Evolutionary conservation across 2,113 vertebrate species (phyloP).

Genomic region (Ceyx melanurus): DNA sequence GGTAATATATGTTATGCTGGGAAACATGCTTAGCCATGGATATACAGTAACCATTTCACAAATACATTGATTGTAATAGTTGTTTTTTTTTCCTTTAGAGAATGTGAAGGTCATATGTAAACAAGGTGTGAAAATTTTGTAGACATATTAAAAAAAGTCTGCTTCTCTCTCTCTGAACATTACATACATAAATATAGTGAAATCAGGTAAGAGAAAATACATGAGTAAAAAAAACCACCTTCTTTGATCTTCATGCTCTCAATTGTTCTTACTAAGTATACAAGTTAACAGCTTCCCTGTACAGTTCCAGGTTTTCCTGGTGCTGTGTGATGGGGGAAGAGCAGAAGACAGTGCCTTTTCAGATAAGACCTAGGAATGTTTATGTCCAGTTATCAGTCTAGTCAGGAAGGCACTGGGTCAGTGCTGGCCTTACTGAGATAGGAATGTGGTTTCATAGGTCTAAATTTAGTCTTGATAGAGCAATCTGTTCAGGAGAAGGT

Average conservation of each 20-base stretch:
- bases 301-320: background rate
- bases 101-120: background rate
- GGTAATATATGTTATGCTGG: background rate
- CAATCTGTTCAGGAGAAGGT: background rate
- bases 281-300: background rate
- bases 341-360: background rate
- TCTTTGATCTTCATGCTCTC: background rate
- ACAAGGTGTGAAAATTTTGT: background rate
- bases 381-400: background rate
- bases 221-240: background rate
- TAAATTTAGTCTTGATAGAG: background rate
- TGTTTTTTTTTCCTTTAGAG: background rate
- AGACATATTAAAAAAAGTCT: background rate
- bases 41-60: background rate
- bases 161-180: background rate
- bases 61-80: background rate
- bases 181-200: background rate
- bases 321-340: background rate
- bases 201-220: background rate
- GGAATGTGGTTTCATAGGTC: rapidly evolving
- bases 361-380: background rate
- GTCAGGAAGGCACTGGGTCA: background rate
- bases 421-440: background rate
- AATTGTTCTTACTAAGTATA: background rate
- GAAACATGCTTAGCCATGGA: background rate